phyloP scores from a whole-genome alignment of 2,797 vertebrate species.

The Nyctibius grandis region DNA sequence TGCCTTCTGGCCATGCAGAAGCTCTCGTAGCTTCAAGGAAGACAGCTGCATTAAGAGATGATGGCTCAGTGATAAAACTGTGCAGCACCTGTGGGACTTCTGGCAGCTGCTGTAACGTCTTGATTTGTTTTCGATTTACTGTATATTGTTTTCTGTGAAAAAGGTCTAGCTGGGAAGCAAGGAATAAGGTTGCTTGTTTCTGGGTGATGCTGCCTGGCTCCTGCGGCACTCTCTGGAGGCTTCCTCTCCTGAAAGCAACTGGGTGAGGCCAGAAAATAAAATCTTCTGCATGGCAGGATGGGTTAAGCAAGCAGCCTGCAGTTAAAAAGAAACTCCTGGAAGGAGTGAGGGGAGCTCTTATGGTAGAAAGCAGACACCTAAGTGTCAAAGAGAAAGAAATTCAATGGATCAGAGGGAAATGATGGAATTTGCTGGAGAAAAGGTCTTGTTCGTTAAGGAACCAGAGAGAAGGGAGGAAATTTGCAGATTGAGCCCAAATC shows the following conservation, averaged over 20 bases:
- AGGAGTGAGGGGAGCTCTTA: not conserved
- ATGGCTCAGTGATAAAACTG: not conserved
- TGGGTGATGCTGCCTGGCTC: not conserved
- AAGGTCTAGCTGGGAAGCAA: not conserved
- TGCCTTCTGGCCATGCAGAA: not conserved
- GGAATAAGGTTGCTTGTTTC: not conserved
- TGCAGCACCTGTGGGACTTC: not conserved
- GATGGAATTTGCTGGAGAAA: not conserved
- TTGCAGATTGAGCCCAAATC: not conserved
- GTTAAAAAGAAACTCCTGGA: not conserved
- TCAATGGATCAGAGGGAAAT: not conserved
- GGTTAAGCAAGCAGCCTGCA: not conserved
- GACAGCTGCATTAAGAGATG: not conserved
- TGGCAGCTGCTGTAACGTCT: not conserved
- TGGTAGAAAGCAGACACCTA: not conserved
- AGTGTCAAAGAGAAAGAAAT: not conserved
- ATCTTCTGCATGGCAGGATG: not conserved
- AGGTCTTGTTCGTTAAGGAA: not conserved
- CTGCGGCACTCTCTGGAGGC: not conserved
- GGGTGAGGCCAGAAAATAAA: not conserved
- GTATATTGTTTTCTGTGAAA: not conserved
- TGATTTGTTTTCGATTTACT: not conserved
- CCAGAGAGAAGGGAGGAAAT: not conserved
- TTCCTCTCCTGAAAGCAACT: not conserved
- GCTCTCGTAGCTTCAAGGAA: not conserved